Conservation (phyloP, 2,113 vertebrate species). For the Ammospiza caudacuta region DNA sequence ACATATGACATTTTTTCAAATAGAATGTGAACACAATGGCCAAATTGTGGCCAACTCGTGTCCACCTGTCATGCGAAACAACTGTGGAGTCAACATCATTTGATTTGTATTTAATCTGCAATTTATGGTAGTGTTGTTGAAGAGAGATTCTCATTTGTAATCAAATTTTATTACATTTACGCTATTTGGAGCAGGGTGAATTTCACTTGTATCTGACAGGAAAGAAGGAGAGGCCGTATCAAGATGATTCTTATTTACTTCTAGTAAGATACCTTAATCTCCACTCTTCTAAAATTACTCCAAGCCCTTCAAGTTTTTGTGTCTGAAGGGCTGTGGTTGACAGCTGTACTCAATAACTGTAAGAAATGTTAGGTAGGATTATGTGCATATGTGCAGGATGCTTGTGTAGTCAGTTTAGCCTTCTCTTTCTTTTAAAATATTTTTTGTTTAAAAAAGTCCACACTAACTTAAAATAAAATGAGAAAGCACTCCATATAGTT, state of each 20-base stretch:
- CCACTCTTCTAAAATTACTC: not conserved
- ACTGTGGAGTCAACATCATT: not conserved
- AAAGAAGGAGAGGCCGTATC: not conserved
- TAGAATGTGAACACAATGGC: not conserved
- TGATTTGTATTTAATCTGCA: not conserved
- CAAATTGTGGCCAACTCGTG: not conserved
- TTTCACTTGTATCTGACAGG: not conserved
- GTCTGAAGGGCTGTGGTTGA: not conserved
- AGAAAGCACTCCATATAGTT: constrained; percentile 29
- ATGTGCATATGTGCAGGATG: not conserved
- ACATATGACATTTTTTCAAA: not conserved
- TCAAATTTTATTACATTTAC: not conserved
- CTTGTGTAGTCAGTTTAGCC: not conserved
- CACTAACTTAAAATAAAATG: not conserved
- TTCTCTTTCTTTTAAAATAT: not conserved
- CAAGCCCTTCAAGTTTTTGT: not conserved
- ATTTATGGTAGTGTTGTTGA: not conserved
- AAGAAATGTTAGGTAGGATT: not conserved
- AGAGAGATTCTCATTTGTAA: not conserved
- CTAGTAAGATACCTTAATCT: not conserved
- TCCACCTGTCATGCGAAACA: not conserved
- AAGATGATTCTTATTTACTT: not conserved
- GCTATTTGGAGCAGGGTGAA: not conserved
- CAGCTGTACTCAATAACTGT: not conserved
- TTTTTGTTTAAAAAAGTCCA: not conserved